A percentile compares a stretch with the other conserved stretches of the same genome.
Conservation (phyloP, 1,140 invertebrate species). For the Drosophila nigromelanica region DNA sequence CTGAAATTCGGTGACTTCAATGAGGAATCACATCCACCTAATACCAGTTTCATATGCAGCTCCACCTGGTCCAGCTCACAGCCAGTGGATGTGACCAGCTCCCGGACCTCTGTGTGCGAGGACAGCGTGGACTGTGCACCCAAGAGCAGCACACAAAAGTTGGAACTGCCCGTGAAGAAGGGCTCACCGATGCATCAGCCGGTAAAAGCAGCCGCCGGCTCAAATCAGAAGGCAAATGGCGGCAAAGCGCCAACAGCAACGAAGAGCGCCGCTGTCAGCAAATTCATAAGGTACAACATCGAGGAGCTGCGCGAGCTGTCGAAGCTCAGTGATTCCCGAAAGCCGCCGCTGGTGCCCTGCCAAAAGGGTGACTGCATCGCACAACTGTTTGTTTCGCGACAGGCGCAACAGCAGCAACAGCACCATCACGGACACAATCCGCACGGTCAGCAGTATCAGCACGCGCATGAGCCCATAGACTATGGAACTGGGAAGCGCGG, state of each 20-base stretch:
- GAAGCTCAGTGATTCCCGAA: conserved; percentile 58
- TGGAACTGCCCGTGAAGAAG: conserved; percentile 35
- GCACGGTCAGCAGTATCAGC: conserved; percentile 70
- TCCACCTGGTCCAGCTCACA: conserved; percentile 71
- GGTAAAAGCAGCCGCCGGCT: background rate
- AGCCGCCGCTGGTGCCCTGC: conserved; percentile 73
- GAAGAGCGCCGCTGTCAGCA: conserved; percentile 7
- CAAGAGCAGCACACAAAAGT: conserved; percentile 1
- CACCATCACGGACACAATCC: conserved; percentile 53
- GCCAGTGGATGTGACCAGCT: conserved; percentile 24
- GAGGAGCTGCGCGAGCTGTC: conserved; percentile 67
- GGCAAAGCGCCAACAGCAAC: conserved; percentile 4
- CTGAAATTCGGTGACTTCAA: conserved; percentile 72
- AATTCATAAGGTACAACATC: conserved; percentile 53
- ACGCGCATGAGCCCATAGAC: conserved; percentile 73
- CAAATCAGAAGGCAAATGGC: conserved; percentile 3
- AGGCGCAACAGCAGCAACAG: conserved; percentile 55
- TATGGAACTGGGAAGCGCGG: conserved; percentile 72
- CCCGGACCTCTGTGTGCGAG: conserved; percentile 8
- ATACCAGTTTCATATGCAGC: conserved; percentile 60
- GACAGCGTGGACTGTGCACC: conserved; percentile 61
- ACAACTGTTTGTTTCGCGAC: conserved; percentile 73
- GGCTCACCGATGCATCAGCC: conserved; percentile 38
- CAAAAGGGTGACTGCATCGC: conserved; percentile 76
- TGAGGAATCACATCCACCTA: conserved; percentile 41